Evolutionary conservation across 2,797 vertebrate species (phyloP), one percentile per base, ranked within the genome.

Genomic region (Hapalemur alaotrensis): DNA sequence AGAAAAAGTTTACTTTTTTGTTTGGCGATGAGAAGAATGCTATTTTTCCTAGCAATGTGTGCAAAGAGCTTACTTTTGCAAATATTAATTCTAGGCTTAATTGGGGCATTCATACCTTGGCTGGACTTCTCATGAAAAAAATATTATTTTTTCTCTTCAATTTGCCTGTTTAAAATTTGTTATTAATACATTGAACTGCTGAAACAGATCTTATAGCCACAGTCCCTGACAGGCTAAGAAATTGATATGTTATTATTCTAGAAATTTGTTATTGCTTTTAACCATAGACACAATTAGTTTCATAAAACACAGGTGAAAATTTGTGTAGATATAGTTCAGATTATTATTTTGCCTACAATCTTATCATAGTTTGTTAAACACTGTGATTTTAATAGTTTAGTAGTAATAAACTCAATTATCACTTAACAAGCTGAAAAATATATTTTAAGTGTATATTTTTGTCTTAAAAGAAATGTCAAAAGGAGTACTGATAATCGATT

Each of bases 41-140:
- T 48, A 28, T 89, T 86, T 81, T 91, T 52, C 25, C 30, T 67
- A 73, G n/a, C 32, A 87, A 28, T 17, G 10, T 32, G 6, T 76
- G n/a, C 28, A 65, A 61, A 91, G 32, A 87, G 18, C 52, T 78
- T 50, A 65, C 35, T 70, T 5, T 63, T 50, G 75, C 35, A 91
- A 84, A 89, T 83, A 72, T 5, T 61, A 85, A 35, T 85, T 82
- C 17, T 46, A 89, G 32, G n/a, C 69, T 87, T 91, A 43, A 80
- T 79, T 81, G 80, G 67, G 61, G 65, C 38, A 7, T 88, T 73
- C 91, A 75, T 70, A 59, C 32, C 15, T 92, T 93, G 59, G 32
- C 38, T 95, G 75, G 92, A 96, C 61, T 89, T 46, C 35, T 92
- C 75, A 91, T 46, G 78, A 61, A 69, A 93, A 93, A 88, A 91